Percentiles rank a stretch among this genome's conserved stretches.
Conservation (phyloP, 2,797 vertebrate species). For the Bradypodion pumilum region DNA sequence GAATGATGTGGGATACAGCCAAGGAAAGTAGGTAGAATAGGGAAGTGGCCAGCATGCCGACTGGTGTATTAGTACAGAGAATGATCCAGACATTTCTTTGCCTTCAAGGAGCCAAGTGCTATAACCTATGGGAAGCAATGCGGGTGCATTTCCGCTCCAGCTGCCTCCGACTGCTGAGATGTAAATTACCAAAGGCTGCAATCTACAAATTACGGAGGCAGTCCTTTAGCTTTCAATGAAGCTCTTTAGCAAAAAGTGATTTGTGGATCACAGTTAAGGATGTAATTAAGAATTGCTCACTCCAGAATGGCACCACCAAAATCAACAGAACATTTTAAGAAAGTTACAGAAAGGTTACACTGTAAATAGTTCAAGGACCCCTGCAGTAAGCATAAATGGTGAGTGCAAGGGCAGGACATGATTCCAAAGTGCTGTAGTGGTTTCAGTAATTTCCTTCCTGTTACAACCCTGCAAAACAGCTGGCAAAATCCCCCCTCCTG, state of each 20-base stretch:
- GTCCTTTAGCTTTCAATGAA: slow-evolving; percentile 39
- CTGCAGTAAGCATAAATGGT: neutral
- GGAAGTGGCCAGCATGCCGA: slow-evolving; percentile 14
- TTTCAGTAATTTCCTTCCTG: neutral
- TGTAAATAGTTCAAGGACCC: neutral
- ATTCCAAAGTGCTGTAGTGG: neutral
- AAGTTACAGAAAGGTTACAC: slow-evolving; percentile 4
- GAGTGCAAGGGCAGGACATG: neutral
- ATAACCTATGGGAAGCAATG: slow-evolving; percentile 40
- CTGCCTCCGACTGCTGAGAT: slow-evolving; percentile 29
- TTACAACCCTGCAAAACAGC: neutral
- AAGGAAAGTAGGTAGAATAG: slow-evolving; percentile 18
- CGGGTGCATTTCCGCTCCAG: slow-evolving; percentile 20
- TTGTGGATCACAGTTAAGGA: slow-evolving; percentile 36
- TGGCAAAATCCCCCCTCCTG: neutral
- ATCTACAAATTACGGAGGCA: slow-evolving; percentile 44
- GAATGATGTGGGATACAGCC: slow-evolving; percentile 22
- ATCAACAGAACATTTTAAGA: slow-evolving; percentile 16
- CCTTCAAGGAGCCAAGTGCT: slow-evolving; percentile 37
- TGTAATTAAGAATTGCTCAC: slow-evolving; percentile 25
- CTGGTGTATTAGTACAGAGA: slow-evolving; percentile 7
- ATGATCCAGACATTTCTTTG: slow-evolving; percentile 23
- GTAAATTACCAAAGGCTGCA: slow-evolving; percentile 37
- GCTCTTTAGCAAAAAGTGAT: slow-evolving; percentile 43
- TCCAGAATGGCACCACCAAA: neutral